Evolutionary conservation across 2,797 vertebrate species (phyloP).

Genomic region (Mormyrops attenuatus): DNA sequence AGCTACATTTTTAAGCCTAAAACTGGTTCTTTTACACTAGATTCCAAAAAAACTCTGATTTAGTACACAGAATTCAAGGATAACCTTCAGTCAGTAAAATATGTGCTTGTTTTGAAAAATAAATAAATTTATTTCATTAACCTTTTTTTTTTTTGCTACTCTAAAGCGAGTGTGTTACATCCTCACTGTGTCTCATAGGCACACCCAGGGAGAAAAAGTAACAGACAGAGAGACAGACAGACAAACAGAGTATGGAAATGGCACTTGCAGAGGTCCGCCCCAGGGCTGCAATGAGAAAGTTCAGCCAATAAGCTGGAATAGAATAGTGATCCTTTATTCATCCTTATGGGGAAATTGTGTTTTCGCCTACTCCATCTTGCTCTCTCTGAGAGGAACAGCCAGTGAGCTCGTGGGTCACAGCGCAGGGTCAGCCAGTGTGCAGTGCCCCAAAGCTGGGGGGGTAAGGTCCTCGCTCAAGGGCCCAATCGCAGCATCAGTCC

Average conservation of each 20-base stretch:
- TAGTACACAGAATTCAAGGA: constrained; percentile 60
- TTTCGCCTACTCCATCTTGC: neutral
- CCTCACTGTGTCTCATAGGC: neutral
- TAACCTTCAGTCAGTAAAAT: constrained; percentile 54
- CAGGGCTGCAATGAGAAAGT: neutral
- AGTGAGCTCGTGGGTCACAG: neutral
- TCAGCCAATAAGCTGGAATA: neutral
- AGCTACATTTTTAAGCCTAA: constrained; percentile 2
- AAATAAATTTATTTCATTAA: constrained; percentile 46
- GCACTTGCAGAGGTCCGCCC: neutral
- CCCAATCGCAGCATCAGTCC: neutral
- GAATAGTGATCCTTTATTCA: neutral
- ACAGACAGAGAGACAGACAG: neutral
- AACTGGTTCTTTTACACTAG: neutral
- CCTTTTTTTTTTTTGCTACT: constrained; percentile 5
- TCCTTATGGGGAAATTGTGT: neutral
- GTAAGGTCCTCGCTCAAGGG: neutral
- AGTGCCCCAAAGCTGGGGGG: neutral
- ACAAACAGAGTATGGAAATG: neutral
- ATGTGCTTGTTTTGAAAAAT: constrained; percentile 65
- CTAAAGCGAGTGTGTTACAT: constrained; percentile 5
- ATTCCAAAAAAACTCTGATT: constrained; percentile 9
- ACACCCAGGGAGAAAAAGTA: neutral
- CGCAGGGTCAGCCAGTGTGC: neutral
- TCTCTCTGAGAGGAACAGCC: neutral